Evolutionary conservation across 2,888 invertebrate genomes (phyloP).

Genomic region (Punctoribates punctum): DNA sequence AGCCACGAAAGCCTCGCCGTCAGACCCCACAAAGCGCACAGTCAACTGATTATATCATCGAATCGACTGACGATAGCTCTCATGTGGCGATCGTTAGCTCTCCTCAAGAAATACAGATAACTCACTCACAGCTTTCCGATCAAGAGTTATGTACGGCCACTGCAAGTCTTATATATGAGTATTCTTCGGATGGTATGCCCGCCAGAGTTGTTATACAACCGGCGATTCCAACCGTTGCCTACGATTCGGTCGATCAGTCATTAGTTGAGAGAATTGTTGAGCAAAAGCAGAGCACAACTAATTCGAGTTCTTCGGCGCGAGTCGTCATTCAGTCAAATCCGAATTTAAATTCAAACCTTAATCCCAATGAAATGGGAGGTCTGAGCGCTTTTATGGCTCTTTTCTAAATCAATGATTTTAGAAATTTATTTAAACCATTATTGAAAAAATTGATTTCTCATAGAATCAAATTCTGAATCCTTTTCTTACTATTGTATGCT

Average conservation of each 20-base stretch:
- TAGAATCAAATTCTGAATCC: too few species aligned
- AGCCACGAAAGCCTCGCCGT: slow-evolving; percentile 49
- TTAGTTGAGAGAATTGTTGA: slow-evolving; percentile 22
- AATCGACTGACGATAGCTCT: background rate
- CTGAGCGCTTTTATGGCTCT: slow-evolving; percentile 38
- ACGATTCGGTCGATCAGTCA: slow-evolving; percentile 9
- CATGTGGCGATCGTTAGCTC: slow-evolving; percentile 23
- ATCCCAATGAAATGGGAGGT: slow-evolving; percentile 18
- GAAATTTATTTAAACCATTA: too few species aligned
- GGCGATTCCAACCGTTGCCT: background rate
- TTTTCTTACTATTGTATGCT: too few species aligned
- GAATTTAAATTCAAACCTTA: background rate
- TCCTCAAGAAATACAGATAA: slow-evolving; percentile 33
- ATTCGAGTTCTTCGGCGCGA: background rate
- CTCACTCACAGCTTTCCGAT: slow-evolving; percentile 33
- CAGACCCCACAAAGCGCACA: slow-evolving; percentile 26
- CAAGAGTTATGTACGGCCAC: slow-evolving; percentile 38
- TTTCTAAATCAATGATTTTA: background rate
- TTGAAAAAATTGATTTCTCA: too few species aligned
- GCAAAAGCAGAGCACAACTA: background rate
- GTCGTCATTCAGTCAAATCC: slow-evolving; percentile 29
- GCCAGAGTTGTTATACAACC: slow-evolving; percentile 39
- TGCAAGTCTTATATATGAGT: slow-evolving; percentile 40
- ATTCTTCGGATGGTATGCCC: slow-evolving; percentile 21
- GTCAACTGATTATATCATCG: background rate